Percentiles rank a stretch among this genome's conserved stretches.
Evolutionary conservation across 1,140 invertebrate species (phyloP).

Genomic region (Aleiodes sp.): DNA sequence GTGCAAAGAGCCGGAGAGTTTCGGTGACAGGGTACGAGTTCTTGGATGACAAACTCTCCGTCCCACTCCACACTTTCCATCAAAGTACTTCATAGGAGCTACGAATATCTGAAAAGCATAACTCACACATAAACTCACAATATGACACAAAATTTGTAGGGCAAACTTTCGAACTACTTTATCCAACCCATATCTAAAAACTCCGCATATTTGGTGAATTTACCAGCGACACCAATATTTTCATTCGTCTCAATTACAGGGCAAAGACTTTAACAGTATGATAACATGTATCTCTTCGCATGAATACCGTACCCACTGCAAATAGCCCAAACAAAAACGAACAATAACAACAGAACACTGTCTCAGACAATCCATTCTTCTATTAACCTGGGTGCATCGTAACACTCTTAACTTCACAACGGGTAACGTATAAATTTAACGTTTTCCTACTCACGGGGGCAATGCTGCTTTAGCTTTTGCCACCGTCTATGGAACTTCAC

Average conservation of each 20-base stretch:
- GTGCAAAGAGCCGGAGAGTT: slow-evolving; percentile 26
- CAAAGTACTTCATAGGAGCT: background rate
- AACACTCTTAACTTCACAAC: slow-evolving; percentile 13
- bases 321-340: too few relatives aligned
- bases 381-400: background rate
- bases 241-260: slow-evolving; percentile 23
- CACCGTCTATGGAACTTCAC: too few relatives aligned
- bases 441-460: background rate
- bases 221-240: slow-evolving; percentile 10
- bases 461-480: background rate
- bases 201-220: background rate
- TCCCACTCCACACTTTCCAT: too few relatives aligned
- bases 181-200: background rate
- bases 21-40: slow-evolving; percentile 4
- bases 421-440: slow-evolving; percentile 23
- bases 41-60: too few relatives aligned
- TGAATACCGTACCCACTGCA: background rate
- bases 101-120: background rate
- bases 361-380: background rate
- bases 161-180: background rate
- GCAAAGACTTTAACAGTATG: background rate
- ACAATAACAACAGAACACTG: background rate
- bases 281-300: background rate
- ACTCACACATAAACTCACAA: background rate
- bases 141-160: background rate